Conservation (phyloP, 2,888 invertebrate species). For the Cyaniris semiargus region DNA sequence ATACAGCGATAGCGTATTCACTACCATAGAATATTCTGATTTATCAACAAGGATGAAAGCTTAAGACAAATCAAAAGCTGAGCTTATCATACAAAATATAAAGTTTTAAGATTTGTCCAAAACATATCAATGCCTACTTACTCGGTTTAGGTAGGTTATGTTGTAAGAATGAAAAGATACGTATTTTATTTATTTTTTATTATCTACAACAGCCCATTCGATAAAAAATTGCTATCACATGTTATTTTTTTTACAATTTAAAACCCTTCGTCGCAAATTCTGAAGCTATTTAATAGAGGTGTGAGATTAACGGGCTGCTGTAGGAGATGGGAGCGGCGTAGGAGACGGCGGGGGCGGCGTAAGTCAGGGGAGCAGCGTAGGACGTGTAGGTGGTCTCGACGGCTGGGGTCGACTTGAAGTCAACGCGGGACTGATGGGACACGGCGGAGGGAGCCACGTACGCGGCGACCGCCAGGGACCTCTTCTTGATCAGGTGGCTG, state of each 20-base stretch:
- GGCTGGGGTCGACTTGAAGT: constrained; percentile 49
- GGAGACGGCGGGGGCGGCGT: background rate
- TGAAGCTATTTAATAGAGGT: constrained; percentile 38
- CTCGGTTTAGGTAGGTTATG: too few species aligned
- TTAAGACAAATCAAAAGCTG: too few species aligned
- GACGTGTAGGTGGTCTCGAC: constrained; percentile 47
- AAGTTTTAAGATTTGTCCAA: too few species aligned
- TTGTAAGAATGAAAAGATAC: background rate
- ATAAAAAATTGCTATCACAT: background rate
- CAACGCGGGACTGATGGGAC: constrained; percentile 55
- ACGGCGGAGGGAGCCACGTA: constrained; percentile 53
- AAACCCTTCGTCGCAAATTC: constrained; percentile 6
- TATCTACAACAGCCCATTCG: constrained; percentile 26
- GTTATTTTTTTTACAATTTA: constrained; percentile 17
- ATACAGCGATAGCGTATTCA: too few species aligned
- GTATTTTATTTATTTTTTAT: background rate
- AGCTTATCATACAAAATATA: too few species aligned
- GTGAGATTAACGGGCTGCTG: constrained; percentile 35
- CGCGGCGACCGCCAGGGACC: constrained; percentile 49
- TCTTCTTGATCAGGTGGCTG: constrained; percentile 60
- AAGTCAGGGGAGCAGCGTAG: constrained; percentile 45
- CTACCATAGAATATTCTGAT: background rate
- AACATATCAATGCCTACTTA: too few species aligned
- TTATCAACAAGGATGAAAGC: too few species aligned
- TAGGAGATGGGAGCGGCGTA: constrained; percentile 46